phyloP scores from a whole-genome alignment of 2,113 vertebrate species.

The Tachycineta bicolor region DNA sequence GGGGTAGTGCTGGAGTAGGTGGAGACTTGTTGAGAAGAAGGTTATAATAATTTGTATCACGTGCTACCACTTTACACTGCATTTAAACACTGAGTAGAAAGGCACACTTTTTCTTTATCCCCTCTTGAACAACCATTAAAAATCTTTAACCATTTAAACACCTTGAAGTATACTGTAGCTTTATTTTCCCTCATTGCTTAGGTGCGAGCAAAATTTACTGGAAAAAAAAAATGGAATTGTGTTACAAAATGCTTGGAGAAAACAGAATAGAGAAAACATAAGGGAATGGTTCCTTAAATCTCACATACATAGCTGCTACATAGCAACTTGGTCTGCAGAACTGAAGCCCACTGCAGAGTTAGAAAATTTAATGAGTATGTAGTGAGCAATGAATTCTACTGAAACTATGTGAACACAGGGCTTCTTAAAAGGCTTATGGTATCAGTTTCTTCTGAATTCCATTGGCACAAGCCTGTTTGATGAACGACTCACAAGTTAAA shows the following conservation, averaged over 20 bases:
- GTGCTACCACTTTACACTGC: not conserved
- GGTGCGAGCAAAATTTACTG: not conserved
- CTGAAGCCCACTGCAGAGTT: not conserved
- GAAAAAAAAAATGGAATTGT: accelerated
- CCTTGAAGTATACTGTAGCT: not conserved
- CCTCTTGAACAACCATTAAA: not conserved
- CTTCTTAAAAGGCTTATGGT: not conserved
- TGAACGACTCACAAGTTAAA: not conserved
- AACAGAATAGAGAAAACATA: not conserved
- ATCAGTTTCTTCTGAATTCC: not conserved
- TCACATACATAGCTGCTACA: not conserved
- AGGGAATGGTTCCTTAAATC: not conserved
- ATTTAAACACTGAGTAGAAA: not conserved
- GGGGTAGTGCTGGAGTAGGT: not conserved
- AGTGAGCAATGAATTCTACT: not conserved
- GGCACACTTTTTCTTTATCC: not conserved
- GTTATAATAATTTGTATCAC: not conserved
- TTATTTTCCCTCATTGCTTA: not conserved
- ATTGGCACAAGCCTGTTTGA: not conserved
- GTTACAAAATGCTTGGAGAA: not conserved
- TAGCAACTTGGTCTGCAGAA: not conserved
- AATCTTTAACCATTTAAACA: not conserved
- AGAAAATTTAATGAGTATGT: not conserved
- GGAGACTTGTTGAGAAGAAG: not conserved
- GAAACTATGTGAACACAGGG: not conserved